A percentile compares a stretch with the other conserved stretches of the same genome.
Conservation (phyloP, 1,140 invertebrate genomes). For the Zaprionus lachaisei region DNA sequence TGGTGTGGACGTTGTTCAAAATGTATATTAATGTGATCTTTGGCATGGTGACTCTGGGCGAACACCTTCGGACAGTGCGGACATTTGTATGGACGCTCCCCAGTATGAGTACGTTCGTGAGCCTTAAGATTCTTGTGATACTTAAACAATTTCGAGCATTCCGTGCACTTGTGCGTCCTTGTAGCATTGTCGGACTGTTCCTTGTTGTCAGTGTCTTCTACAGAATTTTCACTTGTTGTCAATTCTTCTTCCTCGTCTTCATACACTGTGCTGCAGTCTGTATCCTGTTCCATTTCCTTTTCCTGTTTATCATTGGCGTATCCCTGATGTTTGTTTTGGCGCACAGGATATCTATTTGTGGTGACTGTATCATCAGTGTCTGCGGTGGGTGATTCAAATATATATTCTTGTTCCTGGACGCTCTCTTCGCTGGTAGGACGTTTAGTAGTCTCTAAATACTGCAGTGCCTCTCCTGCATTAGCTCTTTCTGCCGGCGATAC, state of each 20-base stretch:
- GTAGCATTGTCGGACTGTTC: neutral
- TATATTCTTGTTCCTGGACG: neutral
- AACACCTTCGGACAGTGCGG: conserved; percentile 23
- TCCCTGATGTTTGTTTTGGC: neutral
- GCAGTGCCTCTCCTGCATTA: neutral
- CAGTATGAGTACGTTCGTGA: conserved; percentile 15
- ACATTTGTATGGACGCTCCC: conserved; percentile 24
- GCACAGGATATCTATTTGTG: neutral
- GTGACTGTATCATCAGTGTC: neutral
- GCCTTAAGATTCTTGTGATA: neutral
- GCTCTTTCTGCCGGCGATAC: neutral
- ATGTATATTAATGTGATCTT: conserved; percentile 21
- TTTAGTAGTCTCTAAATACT: neutral
- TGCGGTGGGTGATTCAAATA: neutral
- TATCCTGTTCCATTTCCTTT: neutral
- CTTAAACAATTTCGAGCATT: conserved; percentile 26
- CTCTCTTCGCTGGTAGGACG: neutral
- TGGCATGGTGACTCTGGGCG: conserved; percentile 24
- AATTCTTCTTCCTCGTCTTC: neutral
- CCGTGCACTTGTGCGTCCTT: conserved; percentile 4
- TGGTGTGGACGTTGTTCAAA: conserved; percentile 26
- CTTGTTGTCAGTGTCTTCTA: neutral
- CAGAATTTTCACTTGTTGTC: neutral
- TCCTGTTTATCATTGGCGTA: neutral
- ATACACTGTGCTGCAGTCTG: neutral